phyloP scores from a whole-genome alignment of 2,888 invertebrate genomes.

The Drosophila falleni region DNA sequence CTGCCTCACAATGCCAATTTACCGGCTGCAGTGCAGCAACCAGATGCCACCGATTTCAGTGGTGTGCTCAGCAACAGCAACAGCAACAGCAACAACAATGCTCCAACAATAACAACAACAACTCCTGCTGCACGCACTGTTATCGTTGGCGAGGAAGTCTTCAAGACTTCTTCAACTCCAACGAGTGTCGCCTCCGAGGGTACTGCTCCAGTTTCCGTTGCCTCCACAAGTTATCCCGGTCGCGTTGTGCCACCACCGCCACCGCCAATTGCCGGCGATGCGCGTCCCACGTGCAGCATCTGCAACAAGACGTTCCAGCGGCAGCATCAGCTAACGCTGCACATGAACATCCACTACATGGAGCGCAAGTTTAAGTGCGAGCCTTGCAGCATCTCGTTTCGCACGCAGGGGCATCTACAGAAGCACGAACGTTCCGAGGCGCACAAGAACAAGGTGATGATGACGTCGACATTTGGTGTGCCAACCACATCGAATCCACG shows the following conservation, averaged over 20 bases:
- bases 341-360: slow-evolving; percentile 98
- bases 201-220: not conserved
- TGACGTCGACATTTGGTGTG: slow-evolving; percentile 94
- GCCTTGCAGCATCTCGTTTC: slow-evolving; percentile 95
- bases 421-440: slow-evolving; percentile 97
- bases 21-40: slow-evolving; percentile 82
- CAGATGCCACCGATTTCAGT: slow-evolving; percentile 82
- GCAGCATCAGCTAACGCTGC: slow-evolving; percentile 94
- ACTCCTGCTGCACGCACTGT: slow-evolving; percentile 77
- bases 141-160: slow-evolving; percentile 89
- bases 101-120: slow-evolving; percentile 3
- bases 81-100: slow-evolving; percentile 21
- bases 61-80: slow-evolving; percentile 80
- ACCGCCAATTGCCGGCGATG: slow-evolving; percentile 87
- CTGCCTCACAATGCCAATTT: slow-evolving; percentile 71
- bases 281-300: slow-evolving; percentile 92
- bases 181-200: slow-evolving; percentile 1
- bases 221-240: slow-evolving; percentile 8
- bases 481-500: slow-evolving; percentile 95
- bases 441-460: slow-evolving; percentile 96
- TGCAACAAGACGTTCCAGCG: slow-evolving; percentile 97
- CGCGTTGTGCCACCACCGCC: slow-evolving; percentile 72
- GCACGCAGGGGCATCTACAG: slow-evolving; percentile 95
- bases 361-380: slow-evolving; percentile 96
- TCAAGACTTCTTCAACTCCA: slow-evolving; percentile 86